phyloP scores from a whole-genome alignment of 1,140 invertebrate species.

The Caenorhabditis inopinata region DNA sequence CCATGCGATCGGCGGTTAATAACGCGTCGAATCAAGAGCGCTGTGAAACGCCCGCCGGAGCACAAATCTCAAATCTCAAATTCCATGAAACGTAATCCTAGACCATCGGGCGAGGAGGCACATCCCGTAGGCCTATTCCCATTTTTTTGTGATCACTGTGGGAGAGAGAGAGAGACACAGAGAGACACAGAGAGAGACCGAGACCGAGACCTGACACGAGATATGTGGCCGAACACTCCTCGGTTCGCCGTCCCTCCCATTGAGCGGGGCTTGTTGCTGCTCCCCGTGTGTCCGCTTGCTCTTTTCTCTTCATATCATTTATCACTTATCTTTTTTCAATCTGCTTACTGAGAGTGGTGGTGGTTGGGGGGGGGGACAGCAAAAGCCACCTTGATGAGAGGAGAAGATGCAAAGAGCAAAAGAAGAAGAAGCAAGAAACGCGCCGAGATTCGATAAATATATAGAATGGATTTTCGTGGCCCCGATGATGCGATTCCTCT shows the following conservation, averaged over 20 bases:
- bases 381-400: neutral
- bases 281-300: too few species aligned
- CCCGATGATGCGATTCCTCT: neutral
- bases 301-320: conserved; percentile 9
- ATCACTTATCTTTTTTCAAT: conserved; percentile 24
- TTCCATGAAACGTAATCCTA: too few species aligned
- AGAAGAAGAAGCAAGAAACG: neutral
- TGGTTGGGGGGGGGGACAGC: too few species aligned
- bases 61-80: too few species aligned
- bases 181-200: too few species aligned
- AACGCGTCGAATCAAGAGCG: too few species aligned
- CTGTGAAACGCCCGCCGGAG: too few species aligned
- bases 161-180: neutral
- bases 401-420: neutral
- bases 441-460: conserved; percentile 10
- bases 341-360: too few species aligned
- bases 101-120: too few species aligned
- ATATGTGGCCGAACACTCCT: conserved; percentile 3
- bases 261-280: neutral
- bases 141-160: neutral
- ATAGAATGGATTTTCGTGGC: neutral
- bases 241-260: too few species aligned
- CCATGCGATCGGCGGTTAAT: too few species aligned
- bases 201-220: conserved; percentile 26
- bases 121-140: too few species aligned